Conservation (phyloP, 2,113 vertebrate species). For the Nyctereutes procyonoides region DNA sequence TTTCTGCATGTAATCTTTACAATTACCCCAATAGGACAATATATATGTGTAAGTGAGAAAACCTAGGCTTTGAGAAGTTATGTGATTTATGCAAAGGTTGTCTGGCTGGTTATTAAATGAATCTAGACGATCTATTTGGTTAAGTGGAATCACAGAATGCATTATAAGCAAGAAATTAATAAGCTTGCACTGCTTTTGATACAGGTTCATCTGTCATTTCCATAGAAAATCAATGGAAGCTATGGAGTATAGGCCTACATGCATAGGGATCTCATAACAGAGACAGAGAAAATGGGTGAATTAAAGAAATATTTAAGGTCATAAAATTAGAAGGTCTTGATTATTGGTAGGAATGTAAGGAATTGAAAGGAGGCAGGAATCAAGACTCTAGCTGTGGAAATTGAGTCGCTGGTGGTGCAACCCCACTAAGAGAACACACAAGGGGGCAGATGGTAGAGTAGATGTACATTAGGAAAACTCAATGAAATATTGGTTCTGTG, state of each 20-base stretch:
- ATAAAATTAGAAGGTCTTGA: not conserved
- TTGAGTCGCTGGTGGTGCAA: not conserved
- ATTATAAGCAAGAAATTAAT: constrained; percentile 3
- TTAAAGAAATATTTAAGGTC: not conserved
- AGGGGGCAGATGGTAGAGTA: not conserved
- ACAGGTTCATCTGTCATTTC: not conserved
- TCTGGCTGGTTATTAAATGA: not conserved
- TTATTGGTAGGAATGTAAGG: not conserved
- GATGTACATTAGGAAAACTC: not conserved
- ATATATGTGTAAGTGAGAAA: not conserved
- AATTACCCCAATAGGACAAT: not conserved
- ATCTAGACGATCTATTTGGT: not conserved
- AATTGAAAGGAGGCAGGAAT: not conserved
- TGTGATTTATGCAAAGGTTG: not conserved
- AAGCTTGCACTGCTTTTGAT: not conserved
- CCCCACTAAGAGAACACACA: not conserved
- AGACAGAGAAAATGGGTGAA: not conserved
- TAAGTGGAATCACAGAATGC: not conserved
- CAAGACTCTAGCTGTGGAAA: not conserved
- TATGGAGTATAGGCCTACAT: not conserved
- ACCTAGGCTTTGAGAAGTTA: not conserved
- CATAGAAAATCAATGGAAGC: not conserved
- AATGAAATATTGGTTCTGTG: not conserved
- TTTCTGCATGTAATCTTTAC: not conserved
- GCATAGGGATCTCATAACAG: not conserved